Base-by-base conservation (phyloP, 2,888 invertebrate genomes). In the Azorinus chamasolen region DNA sequence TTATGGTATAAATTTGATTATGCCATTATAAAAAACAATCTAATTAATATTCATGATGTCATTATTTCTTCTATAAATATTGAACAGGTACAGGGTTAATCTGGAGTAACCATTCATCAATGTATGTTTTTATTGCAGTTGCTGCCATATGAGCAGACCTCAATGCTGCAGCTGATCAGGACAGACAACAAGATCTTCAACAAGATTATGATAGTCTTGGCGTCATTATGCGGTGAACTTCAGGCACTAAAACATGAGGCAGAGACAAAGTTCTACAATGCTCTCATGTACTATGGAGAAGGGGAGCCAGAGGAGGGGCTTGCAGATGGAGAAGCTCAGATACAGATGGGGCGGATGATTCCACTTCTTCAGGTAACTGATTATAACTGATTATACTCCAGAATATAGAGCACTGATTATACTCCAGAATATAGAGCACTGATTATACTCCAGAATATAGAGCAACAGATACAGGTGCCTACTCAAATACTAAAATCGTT, bases 121-220 rank as follows among this genome's bases (percentile, higher is more conserved):
- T n/a, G n/a, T n/a, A 32, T 32, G 32, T 32, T 10, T 6, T 32
- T 45, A 18, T 45, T n/a, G 1, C 83, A 94, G 90, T 94, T 94
- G 75, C 91, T 93, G 62, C 94, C 95, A 1, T 94, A 93, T 82
- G 97, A 97, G 93, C 94, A 95, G 81, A 94, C 95, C 16, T 94
- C 95, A 4, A 92, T 96, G 39, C 93, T 96, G 39, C 95, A 96
- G 82, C 92, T 97, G 74, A 95, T 96, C 14, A 95, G 96, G 82
- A 96, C 97, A 25, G 97, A 97, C 93, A 97, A 97, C 90, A 96
- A 96, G 90, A 94, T 96, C 57, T 94, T 97, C 51, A 94, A 94
- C 87, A 94, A 94, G 85, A 91, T 97, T 53, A 94, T 98, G 10
- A 95, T 96, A 48, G 96, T 97, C 0, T 95, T 98, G 71, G 95